Base-by-base conservation (phyloP, 1,140 invertebrate genomes). In the Heliconius himera region DNA sequence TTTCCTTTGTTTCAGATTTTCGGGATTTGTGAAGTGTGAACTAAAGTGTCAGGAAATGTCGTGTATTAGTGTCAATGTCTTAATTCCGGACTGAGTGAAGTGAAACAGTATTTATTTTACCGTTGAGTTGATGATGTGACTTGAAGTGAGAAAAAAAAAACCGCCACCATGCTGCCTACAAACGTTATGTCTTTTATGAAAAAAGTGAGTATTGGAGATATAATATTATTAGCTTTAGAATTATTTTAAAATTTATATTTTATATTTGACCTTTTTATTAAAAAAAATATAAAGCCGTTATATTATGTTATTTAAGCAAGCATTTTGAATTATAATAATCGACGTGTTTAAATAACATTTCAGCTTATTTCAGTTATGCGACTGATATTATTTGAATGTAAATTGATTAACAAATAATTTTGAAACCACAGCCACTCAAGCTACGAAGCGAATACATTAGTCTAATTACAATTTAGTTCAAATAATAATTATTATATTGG, bases 181-280 rank as follows among this genome's bases (percentile, higher is more conserved):
- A 97, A 97, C 90, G 96, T 97, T 83, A 96, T 97, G 96, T 97
- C 96, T 84, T 97, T 97, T 91, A 96, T 97, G 96, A 97, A 97
- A 89, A 97, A 97, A 97, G 97, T 97, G 89, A 96, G 95, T 93
- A 26, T 26, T 26, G 26, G 26, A 26, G 26, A 26, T 26, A 26
- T 26, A 26, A 26, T 26, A 26, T 26, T 26, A 26, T 41, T 41
- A 41, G 9, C 38, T 41, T 41, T 41, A 20, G 0, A 51, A 51
- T 51, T 54, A 54, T 54, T n/a, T 54, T 54, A 4, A 11, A 49
- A 49, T 18, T 49, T 49, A 22, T 26, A 26, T 26, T 1, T 4
- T 18, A 54, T 60, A 60, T 60, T 22, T 60, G 8, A 11, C 54
- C 3, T 60, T 60, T 60, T 22, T 9, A 9, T 9, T 56, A 2